phyloP scores from a whole-genome alignment of 2,888 invertebrate species.

The Thera obeliscata region DNA sequence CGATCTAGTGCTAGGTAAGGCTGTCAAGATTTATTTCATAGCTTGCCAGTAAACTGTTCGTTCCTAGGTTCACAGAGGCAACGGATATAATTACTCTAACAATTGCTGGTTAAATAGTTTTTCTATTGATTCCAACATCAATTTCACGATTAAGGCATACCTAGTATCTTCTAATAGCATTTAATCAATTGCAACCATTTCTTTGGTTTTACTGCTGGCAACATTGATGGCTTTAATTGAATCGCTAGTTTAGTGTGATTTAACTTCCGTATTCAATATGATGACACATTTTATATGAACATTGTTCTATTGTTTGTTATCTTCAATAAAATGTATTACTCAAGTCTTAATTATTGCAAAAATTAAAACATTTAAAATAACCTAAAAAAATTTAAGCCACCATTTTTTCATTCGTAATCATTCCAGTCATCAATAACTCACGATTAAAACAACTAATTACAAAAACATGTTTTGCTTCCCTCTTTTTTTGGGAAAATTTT shows the following conservation, averaged over 20 bases:
- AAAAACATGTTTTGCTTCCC: conserved; percentile 44
- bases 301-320: too few relatives aligned
- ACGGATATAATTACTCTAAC: conserved; percentile 43
- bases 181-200: conserved; percentile 53
- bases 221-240: conserved; percentile 38
- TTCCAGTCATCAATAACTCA: conserved; percentile 31
- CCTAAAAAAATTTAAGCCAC: conserved; percentile 1
- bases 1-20: background rate
- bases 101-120: conserved; percentile 52
- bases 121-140: conserved; percentile 50
- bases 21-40: background rate
- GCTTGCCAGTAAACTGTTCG: conserved; percentile 2
- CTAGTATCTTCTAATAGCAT: conserved; percentile 46
- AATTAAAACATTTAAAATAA: conserved; percentile 1
- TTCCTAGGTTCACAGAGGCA: conserved; percentile 14
- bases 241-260: conserved; percentile 31
- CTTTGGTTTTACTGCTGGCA: conserved; percentile 41
- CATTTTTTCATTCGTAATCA: conserved; percentile 16
- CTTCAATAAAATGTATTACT: too few relatives aligned
- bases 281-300: too few relatives aligned
- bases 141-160: conserved; percentile 49
- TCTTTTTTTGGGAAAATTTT: conserved; percentile 47
- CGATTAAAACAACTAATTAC: conserved; percentile 48
- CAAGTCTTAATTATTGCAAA: too few relatives aligned
- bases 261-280: conserved; percentile 31